Conservation (phyloP, 2,888 invertebrate genomes). For the Zygothrica quintamaculata region DNA sequence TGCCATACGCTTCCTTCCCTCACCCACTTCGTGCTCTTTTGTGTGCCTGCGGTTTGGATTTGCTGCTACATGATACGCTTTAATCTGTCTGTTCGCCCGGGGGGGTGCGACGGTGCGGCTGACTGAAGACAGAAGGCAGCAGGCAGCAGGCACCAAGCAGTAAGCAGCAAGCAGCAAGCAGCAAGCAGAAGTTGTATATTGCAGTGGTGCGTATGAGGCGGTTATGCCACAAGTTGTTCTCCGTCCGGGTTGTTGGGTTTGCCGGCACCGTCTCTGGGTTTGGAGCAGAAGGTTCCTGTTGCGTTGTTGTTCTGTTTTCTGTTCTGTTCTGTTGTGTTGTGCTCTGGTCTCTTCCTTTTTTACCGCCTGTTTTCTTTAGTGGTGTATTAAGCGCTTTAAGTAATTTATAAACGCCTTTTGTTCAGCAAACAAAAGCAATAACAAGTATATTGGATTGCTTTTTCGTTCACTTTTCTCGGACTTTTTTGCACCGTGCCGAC, state of each 20-base stretch:
- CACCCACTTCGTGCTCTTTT: slow-evolving; percentile 24
- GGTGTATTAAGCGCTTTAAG: slow-evolving; percentile 73
- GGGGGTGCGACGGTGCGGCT: too few species aligned
- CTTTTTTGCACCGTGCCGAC: slow-evolving; percentile 26
- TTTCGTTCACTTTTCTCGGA: slow-evolving; percentile 35
- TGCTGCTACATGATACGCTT: slow-evolving; percentile 78
- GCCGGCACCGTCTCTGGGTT: not conserved
- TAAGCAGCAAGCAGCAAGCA: slow-evolving; percentile 5
- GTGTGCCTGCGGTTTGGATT: slow-evolving; percentile 74
- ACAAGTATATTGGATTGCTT: slow-evolving; percentile 74
- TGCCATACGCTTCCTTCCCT: not conserved
- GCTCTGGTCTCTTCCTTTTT: slow-evolving; percentile 23
- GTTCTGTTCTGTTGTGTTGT: not conserved
- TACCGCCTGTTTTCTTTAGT: slow-evolving; percentile 40
- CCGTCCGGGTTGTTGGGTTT: slow-evolving; percentile 4
- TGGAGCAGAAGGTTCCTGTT: slow-evolving; percentile 1
- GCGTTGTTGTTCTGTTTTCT: not conserved
- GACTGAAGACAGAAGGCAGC: slow-evolving; percentile 11
- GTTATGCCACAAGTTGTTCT: slow-evolving; percentile 71
- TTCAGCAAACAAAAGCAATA: slow-evolving; percentile 60
- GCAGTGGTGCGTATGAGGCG: slow-evolving; percentile 44
- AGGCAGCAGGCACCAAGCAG: slow-evolving; percentile 3
- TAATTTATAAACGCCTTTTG: slow-evolving; percentile 75
- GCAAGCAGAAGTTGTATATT: slow-evolving; percentile 52
- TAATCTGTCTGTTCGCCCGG: slow-evolving; percentile 59